Percentiles rank a stretch among this genome's conserved stretches.
phyloP scores from a whole-genome alignment of 2,113 vertebrate genomes.

The Protobothrops flavoviridis region DNA sequence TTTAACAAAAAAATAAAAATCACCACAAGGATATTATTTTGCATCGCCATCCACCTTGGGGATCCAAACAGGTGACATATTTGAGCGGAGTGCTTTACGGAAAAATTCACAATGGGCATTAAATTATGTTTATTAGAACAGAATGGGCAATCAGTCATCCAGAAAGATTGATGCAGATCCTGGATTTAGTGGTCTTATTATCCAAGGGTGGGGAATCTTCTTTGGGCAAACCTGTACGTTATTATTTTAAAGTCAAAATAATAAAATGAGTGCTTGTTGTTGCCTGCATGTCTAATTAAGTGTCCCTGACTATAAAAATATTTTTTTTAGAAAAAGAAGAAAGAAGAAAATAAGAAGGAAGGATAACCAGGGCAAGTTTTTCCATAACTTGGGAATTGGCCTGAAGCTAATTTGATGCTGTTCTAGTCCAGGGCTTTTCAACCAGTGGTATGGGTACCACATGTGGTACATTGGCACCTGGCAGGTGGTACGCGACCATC shows the following conservation, averaged over 20 bases:
- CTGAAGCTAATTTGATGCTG: not conserved
- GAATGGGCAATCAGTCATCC: not conserved
- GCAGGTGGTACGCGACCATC: too few relatives aligned
- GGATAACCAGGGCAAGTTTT: not conserved
- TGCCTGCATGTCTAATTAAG: not conserved
- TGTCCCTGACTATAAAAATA: not conserved
- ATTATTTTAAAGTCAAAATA: not conserved
- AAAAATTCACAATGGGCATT: not conserved
- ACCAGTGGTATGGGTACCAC: too few relatives aligned
- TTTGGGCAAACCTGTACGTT: not conserved
- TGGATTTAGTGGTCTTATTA: not conserved
- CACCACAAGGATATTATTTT: not conserved
- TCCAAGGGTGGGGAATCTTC: not conserved
- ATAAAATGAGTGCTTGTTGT: not conserved
- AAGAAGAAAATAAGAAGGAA: not conserved
- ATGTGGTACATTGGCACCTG: too few relatives aligned
- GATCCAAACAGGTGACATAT: not conserved
- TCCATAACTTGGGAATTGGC: not conserved
- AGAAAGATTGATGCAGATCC: not conserved
- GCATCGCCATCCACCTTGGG: not conserved
- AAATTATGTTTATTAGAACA: not conserved
- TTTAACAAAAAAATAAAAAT: not conserved
- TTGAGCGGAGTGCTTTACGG: not conserved
- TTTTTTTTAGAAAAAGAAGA: not conserved
- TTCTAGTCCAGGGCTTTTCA: too few relatives aligned